These are phyloP conservation scores for Vanessa atalanta DNA, from an alignment of 1,140 invertebrate species.

Conservation along the genomic window DNA sequence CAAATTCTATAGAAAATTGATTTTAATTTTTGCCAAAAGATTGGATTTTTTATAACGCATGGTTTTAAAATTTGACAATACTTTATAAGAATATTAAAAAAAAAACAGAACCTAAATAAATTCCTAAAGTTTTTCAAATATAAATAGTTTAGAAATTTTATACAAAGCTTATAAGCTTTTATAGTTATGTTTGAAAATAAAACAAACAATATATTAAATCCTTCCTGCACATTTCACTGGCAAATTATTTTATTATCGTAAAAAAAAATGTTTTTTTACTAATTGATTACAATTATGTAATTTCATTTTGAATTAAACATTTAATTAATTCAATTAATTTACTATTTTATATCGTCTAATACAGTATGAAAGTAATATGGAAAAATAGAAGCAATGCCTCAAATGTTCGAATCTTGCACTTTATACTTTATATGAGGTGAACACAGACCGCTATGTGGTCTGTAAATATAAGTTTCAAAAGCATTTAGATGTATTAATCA, in stretches of 20 bases:
- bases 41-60: conserved; percentile 2
- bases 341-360: neutral
- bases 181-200: conserved; percentile 8
- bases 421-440: neutral
- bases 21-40: neutral
- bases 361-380: neutral
- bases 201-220: too few species aligned
- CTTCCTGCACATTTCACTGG: too few species aligned
- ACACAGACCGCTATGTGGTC: neutral
- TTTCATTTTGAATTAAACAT: too few species aligned
- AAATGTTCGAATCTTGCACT: neutral
- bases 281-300: too few species aligned
- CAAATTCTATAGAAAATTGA: neutral
- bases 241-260: neutral
- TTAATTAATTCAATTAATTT: too few species aligned
- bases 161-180: conserved; percentile 23
- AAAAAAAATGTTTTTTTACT: neutral
- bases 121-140: neutral
- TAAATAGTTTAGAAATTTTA: conserved; percentile 23
- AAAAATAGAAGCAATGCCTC: neutral
- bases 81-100: conserved; percentile 22
- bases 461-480: neutral
- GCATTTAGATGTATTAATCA: neutral
- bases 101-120: neutral
- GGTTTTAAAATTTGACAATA: conserved; percentile 27